These are phyloP conservation scores for Sphenodon punctatus DNA, from an alignment of 2,797 vertebrate species.

Conservation along the genomic window DNA sequence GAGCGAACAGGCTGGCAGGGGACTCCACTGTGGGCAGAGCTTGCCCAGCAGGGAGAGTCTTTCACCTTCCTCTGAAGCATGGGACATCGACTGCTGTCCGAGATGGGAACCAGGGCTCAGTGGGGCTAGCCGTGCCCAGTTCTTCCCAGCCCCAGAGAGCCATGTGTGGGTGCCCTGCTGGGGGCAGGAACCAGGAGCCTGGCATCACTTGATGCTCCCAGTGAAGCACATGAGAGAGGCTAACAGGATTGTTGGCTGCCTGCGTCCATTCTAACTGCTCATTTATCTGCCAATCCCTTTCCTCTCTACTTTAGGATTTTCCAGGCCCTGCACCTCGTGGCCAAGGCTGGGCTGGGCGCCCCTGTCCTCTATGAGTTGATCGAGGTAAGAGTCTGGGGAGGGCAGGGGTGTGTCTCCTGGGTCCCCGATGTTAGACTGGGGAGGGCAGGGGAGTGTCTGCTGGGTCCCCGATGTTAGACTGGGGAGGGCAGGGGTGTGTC, in stretches of 20 bases:
- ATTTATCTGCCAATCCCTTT: not conserved
- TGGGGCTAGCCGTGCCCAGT: not conserved
- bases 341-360: constrained; percentile 83
- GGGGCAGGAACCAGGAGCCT: not conserved
- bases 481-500: no score
- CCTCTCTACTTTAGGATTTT: constrained; percentile 70
- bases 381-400: constrained; percentile 80
- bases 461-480: no score
- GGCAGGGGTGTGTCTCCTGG: no score
- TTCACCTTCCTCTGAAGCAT: not conserved
- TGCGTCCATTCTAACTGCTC: no score
- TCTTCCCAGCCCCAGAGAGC: accelerated
- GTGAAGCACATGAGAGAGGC: not conserved
- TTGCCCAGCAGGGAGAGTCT: not conserved
- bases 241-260: no score
- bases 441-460: no score
- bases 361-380: constrained; percentile 95
- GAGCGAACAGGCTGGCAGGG: no score
- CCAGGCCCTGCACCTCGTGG: constrained; percentile 76
- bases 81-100: not conserved
- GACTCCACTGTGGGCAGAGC: no score
- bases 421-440: no score
- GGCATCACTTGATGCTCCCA: not conserved
- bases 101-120: not conserved
- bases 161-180: not conserved